These are phyloP conservation scores for Andrena flavipes DNA, from an alignment of 2,888 invertebrate genomes.

Conservation along the genomic window DNA sequence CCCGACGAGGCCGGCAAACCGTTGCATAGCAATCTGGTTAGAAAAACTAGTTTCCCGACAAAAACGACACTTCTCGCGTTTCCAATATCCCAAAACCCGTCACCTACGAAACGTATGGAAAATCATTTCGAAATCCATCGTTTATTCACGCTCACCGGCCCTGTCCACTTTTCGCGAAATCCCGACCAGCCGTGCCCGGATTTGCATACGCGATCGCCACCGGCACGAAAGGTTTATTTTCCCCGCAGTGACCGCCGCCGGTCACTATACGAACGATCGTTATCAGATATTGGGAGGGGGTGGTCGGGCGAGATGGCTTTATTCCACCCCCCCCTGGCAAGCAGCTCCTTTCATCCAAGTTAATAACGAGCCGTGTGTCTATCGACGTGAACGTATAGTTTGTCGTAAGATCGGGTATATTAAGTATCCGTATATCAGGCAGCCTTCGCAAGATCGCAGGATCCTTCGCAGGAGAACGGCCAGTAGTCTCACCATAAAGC, in stretches of 20 bases:
- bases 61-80: background rate
- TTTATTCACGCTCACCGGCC: background rate
- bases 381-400: conserved; percentile 56
- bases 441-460: conserved; percentile 28
- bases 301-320: conserved; percentile 18
- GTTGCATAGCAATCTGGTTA: background rate
- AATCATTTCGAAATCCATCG: conserved; percentile 15
- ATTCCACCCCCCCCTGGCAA: conserved; percentile 3
- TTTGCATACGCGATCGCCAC: conserved; percentile 15
- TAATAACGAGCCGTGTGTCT: conserved; percentile 56
- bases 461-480: conserved; percentile 36
- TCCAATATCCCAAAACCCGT: conserved; percentile 1
- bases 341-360: conserved; percentile 45
- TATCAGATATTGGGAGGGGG: conserved; percentile 28
- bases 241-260: background rate
- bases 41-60: background rate
- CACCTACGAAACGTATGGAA: background rate
- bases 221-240: conserved; percentile 13
- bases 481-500: conserved; percentile 68
- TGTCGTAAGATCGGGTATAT: conserved; percentile 56
- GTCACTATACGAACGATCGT: conserved; percentile 39
- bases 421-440: conserved; percentile 60
- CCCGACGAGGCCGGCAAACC: background rate
- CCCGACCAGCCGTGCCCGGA: background rate
- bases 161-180: background rate